These are phyloP conservation scores for Hirundo rustica DNA, from an alignment of 2,797 vertebrate genomes.

Conservation along the genomic window DNA sequence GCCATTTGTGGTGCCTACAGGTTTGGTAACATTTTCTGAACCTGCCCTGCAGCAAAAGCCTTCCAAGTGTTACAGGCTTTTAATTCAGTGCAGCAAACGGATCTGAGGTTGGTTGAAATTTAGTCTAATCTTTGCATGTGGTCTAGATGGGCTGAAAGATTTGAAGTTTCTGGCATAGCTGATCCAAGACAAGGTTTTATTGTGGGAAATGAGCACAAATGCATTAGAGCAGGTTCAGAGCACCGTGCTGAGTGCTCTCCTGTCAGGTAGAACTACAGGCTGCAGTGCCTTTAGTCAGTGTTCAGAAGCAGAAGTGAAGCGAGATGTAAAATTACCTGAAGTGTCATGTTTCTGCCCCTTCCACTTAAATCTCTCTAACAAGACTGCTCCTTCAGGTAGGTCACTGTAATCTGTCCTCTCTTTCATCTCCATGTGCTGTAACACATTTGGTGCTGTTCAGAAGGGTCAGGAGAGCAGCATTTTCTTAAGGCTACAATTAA, in stretches of 20 bases:
- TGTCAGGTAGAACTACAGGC: background rate
- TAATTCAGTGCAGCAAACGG: background rate
- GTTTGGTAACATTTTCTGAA: conserved; percentile 59
- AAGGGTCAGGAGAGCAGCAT: background rate
- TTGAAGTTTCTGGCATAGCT: background rate
- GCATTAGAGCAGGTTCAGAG: background rate
- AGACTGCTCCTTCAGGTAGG: background rate
- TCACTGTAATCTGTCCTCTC: background rate
- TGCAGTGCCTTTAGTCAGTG: background rate
- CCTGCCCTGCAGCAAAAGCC: background rate
- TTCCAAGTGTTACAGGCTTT: background rate
- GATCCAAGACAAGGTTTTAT: background rate
- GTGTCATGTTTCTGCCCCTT: background rate
- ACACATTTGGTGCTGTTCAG: background rate
- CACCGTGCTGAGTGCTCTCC: background rate
- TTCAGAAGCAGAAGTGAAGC: background rate
- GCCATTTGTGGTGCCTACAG: background rate
- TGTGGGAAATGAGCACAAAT: background rate
- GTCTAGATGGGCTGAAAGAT: background rate
- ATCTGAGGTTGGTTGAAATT: background rate
- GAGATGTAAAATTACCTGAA: background rate
- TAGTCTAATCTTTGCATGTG: background rate
- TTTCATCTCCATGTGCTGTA: background rate
- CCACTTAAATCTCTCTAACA: background rate
- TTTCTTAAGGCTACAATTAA: background rate